phyloP scores from a whole-genome alignment of 2,888 invertebrate genomes.

The Chymomyza procnemis region DNA sequence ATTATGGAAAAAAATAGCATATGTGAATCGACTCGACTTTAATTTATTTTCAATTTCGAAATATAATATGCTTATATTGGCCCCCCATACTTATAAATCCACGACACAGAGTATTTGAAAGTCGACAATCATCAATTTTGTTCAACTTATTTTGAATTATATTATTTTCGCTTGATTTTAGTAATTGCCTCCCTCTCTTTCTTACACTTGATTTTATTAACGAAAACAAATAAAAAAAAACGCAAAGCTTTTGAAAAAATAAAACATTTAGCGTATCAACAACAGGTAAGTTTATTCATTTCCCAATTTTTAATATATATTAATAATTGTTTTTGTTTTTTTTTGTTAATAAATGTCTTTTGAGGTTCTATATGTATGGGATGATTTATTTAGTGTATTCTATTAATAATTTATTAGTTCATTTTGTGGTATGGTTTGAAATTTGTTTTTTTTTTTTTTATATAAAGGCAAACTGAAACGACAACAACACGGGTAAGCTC shows the following conservation, averaged over 20 bases:
- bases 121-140: background rate
- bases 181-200: background rate
- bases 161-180: background rate
- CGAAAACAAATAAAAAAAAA: background rate
- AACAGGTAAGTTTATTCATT: background rate
- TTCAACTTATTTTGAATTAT: background rate
- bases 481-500: conserved; percentile 1
- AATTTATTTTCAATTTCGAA: no score
- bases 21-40: no score
- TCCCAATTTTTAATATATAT: background rate
- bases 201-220: background rate
- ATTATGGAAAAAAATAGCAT: no score
- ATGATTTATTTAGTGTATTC: conserved; percentile 5
- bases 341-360: background rate
- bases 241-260: background rate
- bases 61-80: no score
- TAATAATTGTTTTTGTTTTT: background rate
- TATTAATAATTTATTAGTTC: conserved; percentile 22
- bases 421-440: conserved; percentile 1
- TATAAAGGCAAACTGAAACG: no score
- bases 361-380: background rate
- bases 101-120: no score
- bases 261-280: background rate
- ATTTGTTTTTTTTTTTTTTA: no score
- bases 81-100: no score